Conservation (phyloP, 1,140 invertebrate genomes). For the Eumeta japonica region DNA sequence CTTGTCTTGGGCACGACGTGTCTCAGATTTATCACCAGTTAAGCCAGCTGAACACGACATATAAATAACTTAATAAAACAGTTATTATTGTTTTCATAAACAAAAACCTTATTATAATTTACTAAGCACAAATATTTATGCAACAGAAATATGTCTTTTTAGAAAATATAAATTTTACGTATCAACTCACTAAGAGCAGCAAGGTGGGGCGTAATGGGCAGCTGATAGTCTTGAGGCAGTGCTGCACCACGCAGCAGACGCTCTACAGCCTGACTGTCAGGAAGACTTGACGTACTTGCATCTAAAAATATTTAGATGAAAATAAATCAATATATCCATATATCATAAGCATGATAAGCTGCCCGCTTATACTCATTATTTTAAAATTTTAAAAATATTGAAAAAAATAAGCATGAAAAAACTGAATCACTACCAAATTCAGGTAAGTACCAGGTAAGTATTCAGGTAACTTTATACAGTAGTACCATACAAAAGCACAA, state of each 20-base stretch:
- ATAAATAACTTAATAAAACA: conserved; percentile 1
- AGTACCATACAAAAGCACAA: too few species aligned
- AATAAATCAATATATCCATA: background rate
- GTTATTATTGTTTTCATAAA: too few species aligned
- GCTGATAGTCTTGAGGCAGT: conserved; percentile 51
- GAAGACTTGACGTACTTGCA: conserved; percentile 35
- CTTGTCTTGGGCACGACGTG: conserved; percentile 35
- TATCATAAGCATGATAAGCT: too few species aligned
- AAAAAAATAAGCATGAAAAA: too few species aligned
- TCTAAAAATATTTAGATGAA: too few species aligned
- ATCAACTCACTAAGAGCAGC: conserved; percentile 56
- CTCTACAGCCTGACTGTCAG: conserved; percentile 54
- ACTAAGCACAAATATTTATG: background rate
- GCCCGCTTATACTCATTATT: too few species aligned
- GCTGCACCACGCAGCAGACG: conserved; percentile 44
- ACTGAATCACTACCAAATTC: too few species aligned
- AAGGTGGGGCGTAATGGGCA: conserved; percentile 50
- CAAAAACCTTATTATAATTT: too few species aligned
- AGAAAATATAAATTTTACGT: conserved; percentile 29
- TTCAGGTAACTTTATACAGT: too few species aligned
- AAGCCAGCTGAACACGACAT: conserved; percentile 28
- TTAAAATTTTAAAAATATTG: too few species aligned
- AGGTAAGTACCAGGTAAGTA: too few species aligned
- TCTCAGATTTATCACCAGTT: conserved; percentile 36
- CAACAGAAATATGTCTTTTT: background rate